These are phyloP conservation scores for Rhinolophus ferrumequinum DNA, from an alignment of 2,113 vertebrate species.

Conservation along the genomic window DNA sequence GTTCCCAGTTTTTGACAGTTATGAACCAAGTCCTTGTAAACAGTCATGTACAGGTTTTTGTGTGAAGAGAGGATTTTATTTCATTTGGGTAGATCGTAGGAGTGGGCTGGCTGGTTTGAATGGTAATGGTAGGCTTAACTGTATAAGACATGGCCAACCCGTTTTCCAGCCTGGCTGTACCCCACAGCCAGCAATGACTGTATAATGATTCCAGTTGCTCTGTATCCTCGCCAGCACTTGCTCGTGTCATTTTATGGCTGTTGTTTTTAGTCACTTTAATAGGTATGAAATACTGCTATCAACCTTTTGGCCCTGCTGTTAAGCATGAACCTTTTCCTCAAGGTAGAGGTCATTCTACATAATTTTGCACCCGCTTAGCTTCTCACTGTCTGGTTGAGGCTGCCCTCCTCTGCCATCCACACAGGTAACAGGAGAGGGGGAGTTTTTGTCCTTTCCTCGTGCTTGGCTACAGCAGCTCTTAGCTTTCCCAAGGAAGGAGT, in stretches of 20 bases:
- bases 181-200: background rate
- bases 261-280: background rate
- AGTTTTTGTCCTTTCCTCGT: background rate
- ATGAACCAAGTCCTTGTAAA: background rate
- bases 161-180: background rate
- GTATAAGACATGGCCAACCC: background rate
- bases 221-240: background rate
- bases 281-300: background rate
- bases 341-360: background rate
- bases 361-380: background rate
- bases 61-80: background rate
- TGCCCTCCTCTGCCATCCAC: background rate
- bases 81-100: background rate
- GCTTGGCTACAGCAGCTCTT: background rate
- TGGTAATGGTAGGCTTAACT: background rate
- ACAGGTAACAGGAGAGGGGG: background rate
- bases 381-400: background rate
- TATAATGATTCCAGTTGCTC: background rate
- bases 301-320: background rate
- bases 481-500: background rate
- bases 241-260: background rate
- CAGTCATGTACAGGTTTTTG: background rate
- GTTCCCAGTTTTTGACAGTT: background rate
- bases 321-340: background rate
- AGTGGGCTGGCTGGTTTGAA: background rate